Evolutionary conservation across 2,113 vertebrate genomes (phyloP), one percentile per base, ranked within the genome.

Genomic region (Nannobrachium achirus): DNA sequence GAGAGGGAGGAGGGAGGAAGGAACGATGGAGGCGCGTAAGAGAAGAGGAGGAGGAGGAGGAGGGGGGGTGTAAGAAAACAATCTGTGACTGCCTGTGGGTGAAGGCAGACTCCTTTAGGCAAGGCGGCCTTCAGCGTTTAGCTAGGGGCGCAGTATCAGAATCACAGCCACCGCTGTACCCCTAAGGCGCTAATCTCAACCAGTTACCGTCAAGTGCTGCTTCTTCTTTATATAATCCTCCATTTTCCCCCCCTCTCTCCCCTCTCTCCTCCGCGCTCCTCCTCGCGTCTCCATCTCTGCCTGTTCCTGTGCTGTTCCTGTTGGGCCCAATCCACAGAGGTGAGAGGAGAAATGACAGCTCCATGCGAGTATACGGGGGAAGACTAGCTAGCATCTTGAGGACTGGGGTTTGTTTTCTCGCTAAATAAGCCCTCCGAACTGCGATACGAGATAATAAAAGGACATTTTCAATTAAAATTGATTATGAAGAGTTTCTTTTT

Each of bases 121-220:
- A 82, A 89, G 83, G 86, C 81, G 88, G 90, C 90, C 89, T 90
- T 91, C 87, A 90, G 91, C 89, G 83, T 92, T 91, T 92, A 91
- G 89, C 90, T 91, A 72, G 89, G 90, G 89, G 90, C 88, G 85
- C 88, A 80, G 81, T 83, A 86, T 87, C 82, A 84, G 82, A 91
- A 92, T 92, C 91, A 92, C 82, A 92, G 91, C 86, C 87, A 89
- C 85, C 83, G 87, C 87, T 89, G 89, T 90, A 91, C 83, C 90
- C 90, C 90, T 91, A 88, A 89, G 89, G 91, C 90, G 69, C 80
- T 90, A 89, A 90, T 91, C 91, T 87, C 83, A 88, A 89, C 83
- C 87, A 89, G 88, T 91, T 91, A 92, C 87, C 86, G 83, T 92
- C 91, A 91, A 91, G 81, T 79, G 81, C 85, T 71, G 80, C 82